Evolutionary conservation across 1,140 invertebrate species (phyloP), one percentile per base, ranked within the genome.

Genomic region (Anastatus disparis): DNA sequence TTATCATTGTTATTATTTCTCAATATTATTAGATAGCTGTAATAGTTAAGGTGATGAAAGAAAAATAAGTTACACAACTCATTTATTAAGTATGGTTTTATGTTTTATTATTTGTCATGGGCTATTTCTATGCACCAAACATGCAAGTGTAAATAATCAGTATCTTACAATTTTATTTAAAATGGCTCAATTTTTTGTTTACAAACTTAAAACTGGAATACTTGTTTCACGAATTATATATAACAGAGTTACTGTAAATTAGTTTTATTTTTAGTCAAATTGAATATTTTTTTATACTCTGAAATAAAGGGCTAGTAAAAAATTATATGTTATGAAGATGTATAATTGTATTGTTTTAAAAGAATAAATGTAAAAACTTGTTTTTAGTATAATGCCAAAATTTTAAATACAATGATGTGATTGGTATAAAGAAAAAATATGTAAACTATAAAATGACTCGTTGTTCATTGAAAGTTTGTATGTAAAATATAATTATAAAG

Each of bases 401-500:
- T 35, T 15, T 63, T 62, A 70, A 44, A 62, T 70, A 55, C 12
- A 15, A 69, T 59, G 10, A 63, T 64, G 15, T 64, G 35, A 55
- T 63, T 59, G n/a, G 24, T 65, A 61, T n/a, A n/a, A 61, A 35
- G 46, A 35, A 55, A 63, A 58, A 58, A 50, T 62, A 35, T 70
- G 61, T 70, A 48, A 58, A 56, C 29, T n/a, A 26, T 42, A 40
- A 48, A 56, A 13, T 53, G 22, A 55, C n/a, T 64, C 26, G 38
- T 62, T 70, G 38, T 46, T 56, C 44, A 48, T 42, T 24, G 22
- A 10, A 70, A 70, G 27, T 70, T 61, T 63, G 38, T 70, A 63
- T 70, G 59, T 70, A 63, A 46, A 70, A 70, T 70, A 70, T 29
- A 40, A 71, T 46, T 64, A 64, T 64, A 59, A 64, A 58, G 42